phyloP scores from a whole-genome alignment of 2,797 vertebrate species.

The Leptatherina wallacei region DNA sequence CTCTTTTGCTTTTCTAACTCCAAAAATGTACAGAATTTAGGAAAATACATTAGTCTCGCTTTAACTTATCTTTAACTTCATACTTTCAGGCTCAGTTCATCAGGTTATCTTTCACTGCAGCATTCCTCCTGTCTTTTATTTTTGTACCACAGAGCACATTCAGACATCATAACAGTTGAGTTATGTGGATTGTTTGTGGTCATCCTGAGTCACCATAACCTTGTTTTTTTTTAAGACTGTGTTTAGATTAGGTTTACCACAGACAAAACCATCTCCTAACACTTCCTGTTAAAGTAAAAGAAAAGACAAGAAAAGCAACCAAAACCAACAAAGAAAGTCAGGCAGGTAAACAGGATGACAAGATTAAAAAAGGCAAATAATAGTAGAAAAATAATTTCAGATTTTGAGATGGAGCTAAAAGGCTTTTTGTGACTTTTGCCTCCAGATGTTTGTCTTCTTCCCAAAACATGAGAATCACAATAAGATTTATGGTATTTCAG shows the following conservation, averaged over 20 bases:
- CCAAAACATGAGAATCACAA: slow-evolving; percentile 11
- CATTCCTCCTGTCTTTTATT: not conserved
- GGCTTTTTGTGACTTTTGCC: too few species aligned
- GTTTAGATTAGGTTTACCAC: slow-evolving; percentile 39
- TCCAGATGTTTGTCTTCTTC: not conserved
- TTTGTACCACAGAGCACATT: not conserved
- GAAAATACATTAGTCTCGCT: not conserved
- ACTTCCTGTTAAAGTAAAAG: slow-evolving; percentile 17
- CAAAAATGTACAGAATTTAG: not conserved
- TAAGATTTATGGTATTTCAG: slow-evolving; percentile 22
- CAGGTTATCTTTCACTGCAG: not conserved
- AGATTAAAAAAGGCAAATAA: slow-evolving; percentile 39
- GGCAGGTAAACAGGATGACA: slow-evolving; percentile 18
- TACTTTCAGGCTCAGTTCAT: not conserved
- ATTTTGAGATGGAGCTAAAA: slow-evolving; percentile 16
- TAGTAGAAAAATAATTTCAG: slow-evolving; percentile 6
- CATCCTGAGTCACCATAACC: slow-evolving; percentile 38
- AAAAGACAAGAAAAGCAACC: slow-evolving; percentile 1
- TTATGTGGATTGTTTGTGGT: slow-evolving; percentile 44
- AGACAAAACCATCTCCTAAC: slow-evolving; percentile 50
- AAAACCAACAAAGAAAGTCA: slow-evolving; percentile 44
- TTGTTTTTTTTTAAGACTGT: slow-evolving; percentile 12
- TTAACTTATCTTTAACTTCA: not conserved
- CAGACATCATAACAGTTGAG: slow-evolving; percentile 6
- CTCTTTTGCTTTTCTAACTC: not conserved